Conservation (phyloP, 2,113 vertebrate species). For the Orycteropus afer region DNA sequence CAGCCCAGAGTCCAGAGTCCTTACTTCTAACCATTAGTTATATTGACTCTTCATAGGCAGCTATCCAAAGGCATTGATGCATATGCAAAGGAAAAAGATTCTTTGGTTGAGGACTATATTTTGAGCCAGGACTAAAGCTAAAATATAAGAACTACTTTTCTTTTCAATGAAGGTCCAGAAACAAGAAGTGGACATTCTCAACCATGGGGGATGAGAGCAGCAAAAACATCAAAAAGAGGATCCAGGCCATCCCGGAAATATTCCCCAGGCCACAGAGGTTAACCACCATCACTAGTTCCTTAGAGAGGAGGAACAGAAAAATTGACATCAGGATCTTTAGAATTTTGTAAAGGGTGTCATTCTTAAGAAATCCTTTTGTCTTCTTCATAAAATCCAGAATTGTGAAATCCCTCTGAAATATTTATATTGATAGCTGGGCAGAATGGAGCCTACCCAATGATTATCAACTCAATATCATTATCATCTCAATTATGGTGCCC, state of each 20-base stretch:
- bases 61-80: neutral
- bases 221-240: neutral
- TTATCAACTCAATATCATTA: neutral
- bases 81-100: neutral
- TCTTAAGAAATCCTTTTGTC: neutral
- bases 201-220: neutral
- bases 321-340: neutral
- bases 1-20: neutral
- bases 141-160: neutral
- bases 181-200: neutral
- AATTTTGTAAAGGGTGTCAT: neutral
- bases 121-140: neutral
- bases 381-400: neutral
- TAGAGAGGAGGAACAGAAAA: neutral
- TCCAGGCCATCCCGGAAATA: neutral
- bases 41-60: neutral
- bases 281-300: neutral
- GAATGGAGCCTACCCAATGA: neutral
- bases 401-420: neutral
- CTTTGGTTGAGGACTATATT: neutral
- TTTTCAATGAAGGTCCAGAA: neutral
- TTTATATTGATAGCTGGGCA: neutral
- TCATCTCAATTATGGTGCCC: neutral
- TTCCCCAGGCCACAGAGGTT: neutral
- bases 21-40: neutral